Conservation (phyloP, 1,140 invertebrate species). For the Zeugodacus cucurbitae region DNA sequence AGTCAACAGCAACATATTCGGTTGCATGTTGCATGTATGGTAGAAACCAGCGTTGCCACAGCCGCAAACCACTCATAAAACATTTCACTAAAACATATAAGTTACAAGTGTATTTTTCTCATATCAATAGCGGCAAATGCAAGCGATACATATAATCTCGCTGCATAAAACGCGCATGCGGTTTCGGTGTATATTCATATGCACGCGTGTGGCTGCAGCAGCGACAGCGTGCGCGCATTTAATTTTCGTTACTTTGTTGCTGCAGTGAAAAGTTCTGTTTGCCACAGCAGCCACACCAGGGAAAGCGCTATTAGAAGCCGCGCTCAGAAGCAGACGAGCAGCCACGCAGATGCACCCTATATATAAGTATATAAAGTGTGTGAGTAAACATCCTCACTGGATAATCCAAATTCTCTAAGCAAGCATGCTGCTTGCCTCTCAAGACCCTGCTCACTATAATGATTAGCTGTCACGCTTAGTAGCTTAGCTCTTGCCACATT, state of each 20-base stretch:
- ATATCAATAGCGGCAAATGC: no score
- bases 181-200: background rate
- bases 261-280: background rate
- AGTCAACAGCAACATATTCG: background rate
- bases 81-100: conserved; percentile 4
- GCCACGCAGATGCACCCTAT: background rate
- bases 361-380: background rate
- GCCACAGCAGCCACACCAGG: background rate
- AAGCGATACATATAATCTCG: background rate
- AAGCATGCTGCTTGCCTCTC: background rate
- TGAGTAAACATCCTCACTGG: background rate
- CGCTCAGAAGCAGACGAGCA: background rate
- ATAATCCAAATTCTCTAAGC: no score
- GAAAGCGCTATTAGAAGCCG: background rate
- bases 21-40: background rate
- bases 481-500: background rate
- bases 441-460: background rate
- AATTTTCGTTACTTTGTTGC: conserved; percentile 27
- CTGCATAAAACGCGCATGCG: background rate
- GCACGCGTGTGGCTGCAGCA: background rate
- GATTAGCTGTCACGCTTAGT: background rate
- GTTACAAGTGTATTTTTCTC: background rate
- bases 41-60: background rate
- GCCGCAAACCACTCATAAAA: conserved; percentile 11
- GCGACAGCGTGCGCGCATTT: background rate